Percentiles rank a stretch among this genome's conserved stretches.
These are phyloP conservation scores for Euspilapteryx auroguttella DNA, from an alignment of 2,888 invertebrate species.

Conservation along the genomic window DNA sequence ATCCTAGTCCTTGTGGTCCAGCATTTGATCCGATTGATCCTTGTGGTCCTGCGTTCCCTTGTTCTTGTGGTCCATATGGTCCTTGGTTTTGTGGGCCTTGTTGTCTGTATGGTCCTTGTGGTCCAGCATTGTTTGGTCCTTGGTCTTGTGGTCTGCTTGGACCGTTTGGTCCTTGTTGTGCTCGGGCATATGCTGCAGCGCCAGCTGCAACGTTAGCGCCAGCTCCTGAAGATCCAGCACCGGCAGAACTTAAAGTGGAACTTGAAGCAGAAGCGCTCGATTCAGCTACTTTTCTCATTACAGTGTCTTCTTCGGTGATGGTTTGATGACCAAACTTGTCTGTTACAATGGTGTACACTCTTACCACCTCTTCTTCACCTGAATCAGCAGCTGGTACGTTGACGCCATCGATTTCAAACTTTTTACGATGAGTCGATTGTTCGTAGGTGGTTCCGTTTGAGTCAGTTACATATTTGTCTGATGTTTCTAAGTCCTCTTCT, in stretches of 20 bases:
- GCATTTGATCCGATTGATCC: too few relatives aligned
- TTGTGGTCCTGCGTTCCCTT: too few relatives aligned
- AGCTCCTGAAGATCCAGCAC: background rate
- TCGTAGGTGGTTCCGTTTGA: slow-evolving; percentile 16
- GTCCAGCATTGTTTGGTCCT: too few relatives aligned
- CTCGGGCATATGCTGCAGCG: too few relatives aligned
- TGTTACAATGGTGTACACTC: slow-evolving; percentile 15
- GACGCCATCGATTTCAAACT: too few relatives aligned
- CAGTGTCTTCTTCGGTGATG: background rate
- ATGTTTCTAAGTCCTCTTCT: slow-evolving; percentile 13
- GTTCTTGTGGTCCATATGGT: too few relatives aligned
- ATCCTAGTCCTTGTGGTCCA: too few relatives aligned
- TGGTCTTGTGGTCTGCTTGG: background rate
- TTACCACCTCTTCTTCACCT: slow-evolving; percentile 15
- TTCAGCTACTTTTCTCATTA: slow-evolving; percentile 14
- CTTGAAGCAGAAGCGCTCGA: slow-evolving; percentile 4
- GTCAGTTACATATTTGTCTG: slow-evolving; percentile 13
- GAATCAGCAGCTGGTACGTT: slow-evolving; percentile 9
- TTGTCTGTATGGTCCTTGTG: too few relatives aligned
- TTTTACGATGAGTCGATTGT: slow-evolving; percentile 12
- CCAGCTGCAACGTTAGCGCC: background rate
- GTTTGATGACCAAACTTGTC: slow-evolving; percentile 20
- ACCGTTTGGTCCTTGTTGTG: too few relatives aligned
- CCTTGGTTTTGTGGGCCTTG: too few relatives aligned
- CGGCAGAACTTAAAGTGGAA: background rate